Percentiles rank a stretch among this genome's conserved stretches.
Conservation (phyloP, 2,888 invertebrate genomes). For the Melinaea menophilus region DNA sequence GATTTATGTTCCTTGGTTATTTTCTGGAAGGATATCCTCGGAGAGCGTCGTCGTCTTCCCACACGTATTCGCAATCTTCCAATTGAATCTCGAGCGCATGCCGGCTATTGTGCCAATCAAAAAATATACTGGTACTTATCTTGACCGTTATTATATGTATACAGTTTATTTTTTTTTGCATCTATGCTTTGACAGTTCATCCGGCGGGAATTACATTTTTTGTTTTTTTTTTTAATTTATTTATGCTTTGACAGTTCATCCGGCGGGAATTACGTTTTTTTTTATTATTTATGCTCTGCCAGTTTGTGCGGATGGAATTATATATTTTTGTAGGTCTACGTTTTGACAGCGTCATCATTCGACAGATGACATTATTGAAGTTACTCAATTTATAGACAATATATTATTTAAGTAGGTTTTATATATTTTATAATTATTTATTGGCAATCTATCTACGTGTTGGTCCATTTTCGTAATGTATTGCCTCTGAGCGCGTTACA, state of each 20-base stretch:
- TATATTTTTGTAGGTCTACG: too few species aligned
- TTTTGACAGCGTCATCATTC: too few species aligned
- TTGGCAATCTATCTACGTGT: conserved; percentile 8
- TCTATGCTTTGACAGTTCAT: too few species aligned
- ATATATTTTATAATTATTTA: conserved; percentile 5
- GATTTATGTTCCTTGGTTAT: conserved; percentile 50
- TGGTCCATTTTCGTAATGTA: conserved; percentile 20
- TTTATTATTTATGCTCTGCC: not conserved
- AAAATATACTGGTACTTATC: conserved; percentile 57
- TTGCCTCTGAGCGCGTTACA: conserved; percentile 20
- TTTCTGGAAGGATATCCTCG: conserved; percentile 77
- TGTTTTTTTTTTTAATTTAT: conserved; percentile 8
- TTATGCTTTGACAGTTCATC: too few species aligned
- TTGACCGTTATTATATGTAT: conserved; percentile 33
- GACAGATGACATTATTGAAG: too few species aligned
- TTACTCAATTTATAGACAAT: too few species aligned
- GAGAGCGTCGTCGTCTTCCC: conserved; percentile 66
- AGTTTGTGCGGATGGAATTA: too few species aligned
- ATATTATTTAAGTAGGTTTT: not conserved
- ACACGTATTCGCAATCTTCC: conserved; percentile 69
- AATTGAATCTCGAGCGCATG: conserved; percentile 67
- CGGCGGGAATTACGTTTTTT: too few species aligned
- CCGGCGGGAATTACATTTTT: too few species aligned
- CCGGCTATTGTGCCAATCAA: conserved; percentile 73
- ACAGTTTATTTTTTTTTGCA: conserved; percentile 13